Evolutionary conservation across 2,888 invertebrate genomes (phyloP).

Genomic region (Ecdyonurus torrentis): DNA sequence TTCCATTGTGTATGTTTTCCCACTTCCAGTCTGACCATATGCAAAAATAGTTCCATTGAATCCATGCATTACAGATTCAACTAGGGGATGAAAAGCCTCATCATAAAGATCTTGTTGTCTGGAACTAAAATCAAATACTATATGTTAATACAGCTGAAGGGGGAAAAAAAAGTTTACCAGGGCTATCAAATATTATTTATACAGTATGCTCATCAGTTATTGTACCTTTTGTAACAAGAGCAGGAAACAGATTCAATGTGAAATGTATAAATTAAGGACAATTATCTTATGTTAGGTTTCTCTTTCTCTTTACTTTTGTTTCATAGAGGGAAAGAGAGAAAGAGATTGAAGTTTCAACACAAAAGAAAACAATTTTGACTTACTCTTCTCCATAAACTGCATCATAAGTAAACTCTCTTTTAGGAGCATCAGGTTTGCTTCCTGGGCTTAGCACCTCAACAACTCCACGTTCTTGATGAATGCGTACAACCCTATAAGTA

Average conservation of each 20-base stretch:
- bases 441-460: not conserved
- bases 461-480: not conserved
- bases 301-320: no score
- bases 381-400: constrained; percentile 1
- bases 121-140: constrained; percentile 47
- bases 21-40: constrained; percentile 98
- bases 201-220: no score
- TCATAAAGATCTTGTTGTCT: constrained; percentile 88
- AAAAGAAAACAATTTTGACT: not conserved
- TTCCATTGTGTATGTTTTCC: constrained; percentile 56
- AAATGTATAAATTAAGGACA: not conserved
- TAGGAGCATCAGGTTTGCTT: not conserved
- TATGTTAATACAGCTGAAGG: no score
- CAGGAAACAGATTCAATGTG: no score
- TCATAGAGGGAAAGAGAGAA: not conserved
- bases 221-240: no score
- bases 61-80: constrained; percentile 88
- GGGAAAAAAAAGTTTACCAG: no score
- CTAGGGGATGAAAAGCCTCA: constrained; percentile 86
- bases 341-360: not conserved
- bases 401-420: constrained; percentile 1
- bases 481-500: not conserved
- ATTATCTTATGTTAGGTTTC: not conserved
- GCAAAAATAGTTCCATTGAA: constrained; percentile 99
- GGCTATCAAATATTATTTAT: no score